Percentiles rank a stretch among this genome's conserved stretches.
phyloP scores from a whole-genome alignment of 2,888 invertebrate species.

The Lasioglossum pauxillum region DNA sequence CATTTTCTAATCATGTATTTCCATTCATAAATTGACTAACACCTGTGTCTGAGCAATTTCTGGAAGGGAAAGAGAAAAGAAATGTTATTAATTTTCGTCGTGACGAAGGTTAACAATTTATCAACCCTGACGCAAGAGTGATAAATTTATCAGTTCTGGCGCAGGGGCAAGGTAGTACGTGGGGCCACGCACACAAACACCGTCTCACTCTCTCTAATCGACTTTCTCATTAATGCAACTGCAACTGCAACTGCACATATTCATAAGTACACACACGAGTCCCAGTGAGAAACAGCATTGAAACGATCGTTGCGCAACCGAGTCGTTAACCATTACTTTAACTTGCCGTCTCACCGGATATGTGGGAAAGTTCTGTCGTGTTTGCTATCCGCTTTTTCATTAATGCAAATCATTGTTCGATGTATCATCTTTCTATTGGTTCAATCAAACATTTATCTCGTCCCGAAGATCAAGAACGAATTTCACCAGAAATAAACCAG shows the following conservation, averaged over 20 bases:
- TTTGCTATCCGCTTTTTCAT: not conserved
- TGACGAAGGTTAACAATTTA: conserved; percentile 46
- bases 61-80: conserved; percentile 1
- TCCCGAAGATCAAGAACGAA: not conserved
- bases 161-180: conserved; percentile 47
- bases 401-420: not conserved
- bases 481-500: not conserved
- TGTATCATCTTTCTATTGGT: not conserved
- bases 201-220: conserved; percentile 40
- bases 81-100: conserved; percentile 6
- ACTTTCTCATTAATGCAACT: conserved; percentile 45
- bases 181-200: conserved; percentile 43
- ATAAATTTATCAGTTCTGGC: conserved; percentile 54
- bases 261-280: conserved; percentile 14
- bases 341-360: conserved; percentile 7
- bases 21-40: conserved; percentile 18
- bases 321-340: conserved; percentile 3
- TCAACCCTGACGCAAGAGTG: conserved; percentile 59
- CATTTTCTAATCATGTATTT: not conserved
- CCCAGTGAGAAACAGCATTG: not conserved
- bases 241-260: conserved; percentile 23
- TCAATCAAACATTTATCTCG: not conserved
- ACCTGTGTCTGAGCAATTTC: not conserved
- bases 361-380: conserved; percentile 15
- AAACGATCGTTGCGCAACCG: conserved; percentile 2